Evolutionary conservation across 2,888 invertebrate species (phyloP).

Genomic region (Ophonus ardosiacus): DNA sequence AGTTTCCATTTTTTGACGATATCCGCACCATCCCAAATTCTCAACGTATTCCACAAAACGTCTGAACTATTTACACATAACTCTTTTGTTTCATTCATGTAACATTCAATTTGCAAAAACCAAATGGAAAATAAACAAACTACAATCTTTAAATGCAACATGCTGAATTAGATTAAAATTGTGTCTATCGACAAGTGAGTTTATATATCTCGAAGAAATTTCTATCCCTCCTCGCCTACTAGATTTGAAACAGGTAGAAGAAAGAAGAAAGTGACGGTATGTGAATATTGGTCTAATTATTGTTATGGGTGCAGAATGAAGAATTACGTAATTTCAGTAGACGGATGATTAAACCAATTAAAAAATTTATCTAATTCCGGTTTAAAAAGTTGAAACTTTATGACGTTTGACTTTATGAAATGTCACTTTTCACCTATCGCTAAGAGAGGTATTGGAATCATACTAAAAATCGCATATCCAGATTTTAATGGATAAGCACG

Average conservation of each 20-base stretch:
- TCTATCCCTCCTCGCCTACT: not conserved
- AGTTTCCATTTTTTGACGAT: conserved; percentile 14
- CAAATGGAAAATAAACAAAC: not conserved
- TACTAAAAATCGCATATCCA: no score
- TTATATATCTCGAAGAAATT: conserved; percentile 7
- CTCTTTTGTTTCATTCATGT: conserved; percentile 14
- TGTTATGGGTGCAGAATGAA: not conserved
- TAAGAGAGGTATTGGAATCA: no score
- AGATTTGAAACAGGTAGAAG: not conserved
- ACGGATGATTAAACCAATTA: no score
- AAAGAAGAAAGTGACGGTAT: conserved; percentile 1
- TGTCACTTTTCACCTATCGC: no score
- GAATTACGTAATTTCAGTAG: not conserved
- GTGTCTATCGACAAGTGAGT: not conserved
- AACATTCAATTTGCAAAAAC: not conserved
- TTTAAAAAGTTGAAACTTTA: no score
- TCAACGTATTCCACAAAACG: conserved; percentile 42
- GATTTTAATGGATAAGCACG: no score
- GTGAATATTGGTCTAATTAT: not conserved
- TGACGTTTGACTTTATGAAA: no score
- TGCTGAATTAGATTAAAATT: not conserved
- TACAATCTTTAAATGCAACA: conserved; percentile 6
- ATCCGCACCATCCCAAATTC: conserved; percentile 34
- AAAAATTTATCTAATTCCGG: no score
- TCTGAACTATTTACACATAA: conserved; percentile 37